Evolutionary conservation across 2,888 invertebrate genomes (phyloP).

Genomic region (Scaptomyza flava): DNA sequence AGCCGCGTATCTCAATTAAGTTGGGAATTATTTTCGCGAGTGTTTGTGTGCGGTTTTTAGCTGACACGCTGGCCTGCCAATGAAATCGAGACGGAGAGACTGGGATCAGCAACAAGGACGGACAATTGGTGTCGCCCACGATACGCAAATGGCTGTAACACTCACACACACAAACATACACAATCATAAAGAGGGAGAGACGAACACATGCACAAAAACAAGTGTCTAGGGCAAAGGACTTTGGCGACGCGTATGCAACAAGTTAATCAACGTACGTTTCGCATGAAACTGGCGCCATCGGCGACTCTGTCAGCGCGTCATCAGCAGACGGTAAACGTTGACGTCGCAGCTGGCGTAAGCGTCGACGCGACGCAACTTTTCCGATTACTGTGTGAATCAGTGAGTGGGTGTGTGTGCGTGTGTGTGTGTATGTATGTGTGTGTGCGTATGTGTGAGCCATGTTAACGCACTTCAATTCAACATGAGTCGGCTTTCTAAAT

Average conservation of each 20-base stretch:
- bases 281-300: slow-evolving; percentile 71
- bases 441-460: slow-evolving; percentile 13
- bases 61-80: slow-evolving; percentile 22
- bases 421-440: not conserved
- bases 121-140: slow-evolving; percentile 48
- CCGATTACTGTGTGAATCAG: slow-evolving; percentile 6
- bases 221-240: slow-evolving; percentile 50
- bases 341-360: slow-evolving; percentile 39
- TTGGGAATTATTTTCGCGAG: slow-evolving; percentile 35
- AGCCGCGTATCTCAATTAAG: slow-evolving; percentile 8
- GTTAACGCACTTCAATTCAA: slow-evolving; percentile 55
- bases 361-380: slow-evolving; percentile 20
- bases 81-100: slow-evolving; percentile 12
- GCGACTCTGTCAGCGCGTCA: slow-evolving; percentile 52
- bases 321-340: slow-evolving; percentile 39
- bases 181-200: slow-evolving; percentile 12
- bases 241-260: slow-evolving; percentile 71
- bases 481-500: slow-evolving; percentile 61
- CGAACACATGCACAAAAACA: slow-evolving; percentile 33
- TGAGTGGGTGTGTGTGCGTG: not conserved
- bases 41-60: slow-evolving; percentile 47
- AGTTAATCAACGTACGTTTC: slow-evolving; percentile 75
- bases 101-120: slow-evolving; percentile 5
- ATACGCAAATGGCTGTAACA: slow-evolving; percentile 64
- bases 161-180: slow-evolving; percentile 45